These are phyloP conservation scores for Drosophila meridiana DNA, from an alignment of 2,888 invertebrate genomes.

Conservation along the genomic window DNA sequence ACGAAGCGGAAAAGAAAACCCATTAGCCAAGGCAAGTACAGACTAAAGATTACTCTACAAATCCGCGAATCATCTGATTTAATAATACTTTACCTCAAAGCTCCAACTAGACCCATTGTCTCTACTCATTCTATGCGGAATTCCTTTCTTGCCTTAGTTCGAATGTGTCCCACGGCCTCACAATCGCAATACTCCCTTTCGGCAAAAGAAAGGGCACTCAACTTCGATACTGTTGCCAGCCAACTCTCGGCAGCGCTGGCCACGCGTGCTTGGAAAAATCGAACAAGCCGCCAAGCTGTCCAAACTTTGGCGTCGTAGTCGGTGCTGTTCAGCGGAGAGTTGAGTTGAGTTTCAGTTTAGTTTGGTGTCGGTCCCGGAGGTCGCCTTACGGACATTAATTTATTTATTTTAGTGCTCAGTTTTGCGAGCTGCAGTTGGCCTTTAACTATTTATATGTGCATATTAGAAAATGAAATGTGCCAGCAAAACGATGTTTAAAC, in stretches of 20 bases:
- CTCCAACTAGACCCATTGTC: neutral
- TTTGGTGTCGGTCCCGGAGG: constrained; percentile 50
- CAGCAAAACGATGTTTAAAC: constrained; percentile 9
- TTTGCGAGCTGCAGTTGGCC: constrained; percentile 1
- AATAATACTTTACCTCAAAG: neutral
- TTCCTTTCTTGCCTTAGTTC: too few species aligned
- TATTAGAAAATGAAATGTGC: constrained; percentile 34
- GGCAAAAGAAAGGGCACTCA: constrained; percentile 13
- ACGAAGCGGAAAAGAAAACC: constrained; percentile 18
- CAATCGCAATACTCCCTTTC: neutral
- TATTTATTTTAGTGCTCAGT: constrained; percentile 31
- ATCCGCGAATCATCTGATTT: too few species aligned
- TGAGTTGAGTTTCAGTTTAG: constrained; percentile 38
- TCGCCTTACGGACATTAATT: constrained; percentile 26
- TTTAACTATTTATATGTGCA: constrained; percentile 57
- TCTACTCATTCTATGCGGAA: neutral
- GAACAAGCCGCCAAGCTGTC: constrained; percentile 67
- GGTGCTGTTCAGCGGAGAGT: constrained; percentile 20
- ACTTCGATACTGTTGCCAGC: constrained; percentile 21
- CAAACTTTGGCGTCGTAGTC: constrained; percentile 59
- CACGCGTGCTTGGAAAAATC: constrained; percentile 69
- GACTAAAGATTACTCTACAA: constrained; percentile 11
- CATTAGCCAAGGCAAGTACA: neutral
- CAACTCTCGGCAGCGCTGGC: constrained; percentile 36
- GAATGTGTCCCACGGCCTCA: neutral